These are phyloP conservation scores for Menidia beryllina DNA, from an alignment of 2,113 vertebrate species.

Conservation along the genomic window DNA sequence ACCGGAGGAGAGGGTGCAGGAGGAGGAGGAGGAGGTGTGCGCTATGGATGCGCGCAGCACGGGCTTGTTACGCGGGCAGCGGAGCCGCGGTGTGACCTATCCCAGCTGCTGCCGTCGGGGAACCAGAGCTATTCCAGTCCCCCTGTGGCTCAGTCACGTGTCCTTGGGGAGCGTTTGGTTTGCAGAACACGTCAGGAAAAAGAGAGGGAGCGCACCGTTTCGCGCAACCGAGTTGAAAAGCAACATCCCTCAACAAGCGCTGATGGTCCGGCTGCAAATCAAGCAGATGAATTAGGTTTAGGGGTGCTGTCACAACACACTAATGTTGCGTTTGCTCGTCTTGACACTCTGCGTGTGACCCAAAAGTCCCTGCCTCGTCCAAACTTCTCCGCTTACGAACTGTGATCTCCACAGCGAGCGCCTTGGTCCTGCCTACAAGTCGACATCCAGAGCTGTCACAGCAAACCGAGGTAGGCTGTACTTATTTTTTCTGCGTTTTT, in stretches of 20 bases:
- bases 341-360: conserved; percentile 14
- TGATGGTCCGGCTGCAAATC: conserved; percentile 30
- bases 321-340: background rate
- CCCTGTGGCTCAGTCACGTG: conserved; percentile 70
- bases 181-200: conserved; percentile 28
- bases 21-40: too few relatives aligned
- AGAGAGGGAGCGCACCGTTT: conserved; percentile 40
- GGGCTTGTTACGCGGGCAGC: conserved; percentile 35
- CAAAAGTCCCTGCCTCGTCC: conserved; percentile 26
- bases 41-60: conserved; percentile 24
- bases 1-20: conserved; percentile 3
- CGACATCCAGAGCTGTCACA: conserved; percentile 55
- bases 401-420: conserved; percentile 38
- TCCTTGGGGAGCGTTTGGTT: conserved; percentile 66
- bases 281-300: conserved; percentile 39
- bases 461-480: conserved; percentile 59
- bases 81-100: conserved; percentile 60
- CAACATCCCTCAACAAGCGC: conserved; percentile 39
- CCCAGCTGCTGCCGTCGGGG: conserved; percentile 62
- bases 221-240: conserved; percentile 61
- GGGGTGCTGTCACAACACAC: conserved; percentile 49
- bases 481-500: conserved; percentile 6
- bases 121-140: conserved; percentile 63
- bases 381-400: conserved; percentile 65
- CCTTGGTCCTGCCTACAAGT: conserved; percentile 40